phyloP scores from a whole-genome alignment of 2,797 vertebrate genomes.

The Labroides dimidiatus region DNA sequence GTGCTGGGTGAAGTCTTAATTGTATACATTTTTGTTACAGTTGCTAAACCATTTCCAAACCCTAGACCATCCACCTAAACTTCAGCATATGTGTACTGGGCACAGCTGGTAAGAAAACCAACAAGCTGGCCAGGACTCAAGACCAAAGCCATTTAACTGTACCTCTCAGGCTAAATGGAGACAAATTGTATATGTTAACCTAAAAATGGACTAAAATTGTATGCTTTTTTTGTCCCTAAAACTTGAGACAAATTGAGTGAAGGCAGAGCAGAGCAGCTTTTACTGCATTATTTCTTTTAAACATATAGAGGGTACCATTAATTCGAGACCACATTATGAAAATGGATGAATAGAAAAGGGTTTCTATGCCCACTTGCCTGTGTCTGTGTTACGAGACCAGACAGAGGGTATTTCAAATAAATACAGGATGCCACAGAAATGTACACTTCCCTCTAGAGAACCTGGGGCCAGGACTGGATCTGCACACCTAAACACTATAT shows the following conservation, averaged over 20 bases:
- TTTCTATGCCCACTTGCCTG: conserved; percentile 78
- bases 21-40: conserved; percentile 12
- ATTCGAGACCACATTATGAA: conserved; percentile 74
- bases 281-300: conserved; percentile 70
- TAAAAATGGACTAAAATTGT: conserved; percentile 74
- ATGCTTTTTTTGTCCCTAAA: conserved; percentile 24
- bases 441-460: conserved; percentile 78
- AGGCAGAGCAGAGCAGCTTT: conserved; percentile 66
- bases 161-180: conserved; percentile 42
- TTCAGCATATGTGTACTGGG: conserved; percentile 1
- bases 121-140: conserved; percentile 33
- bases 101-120: conserved; percentile 31
- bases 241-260: conserved; percentile 68
- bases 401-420: conserved; percentile 84
- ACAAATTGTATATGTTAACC: conserved; percentile 64
- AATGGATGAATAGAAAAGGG: conserved; percentile 75
- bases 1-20: neutral
- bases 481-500: conserved; percentile 80
- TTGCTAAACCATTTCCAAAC: conserved; percentile 15
- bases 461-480: conserved; percentile 65
- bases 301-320: conserved; percentile 67
- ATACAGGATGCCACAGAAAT: conserved; percentile 85
- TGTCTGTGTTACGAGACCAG: conserved; percentile 77
- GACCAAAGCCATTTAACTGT: conserved; percentile 41
- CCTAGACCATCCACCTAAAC: neutral